Conservation (phyloP, 1,140 invertebrate species). For the Drosophila burlai region DNA sequence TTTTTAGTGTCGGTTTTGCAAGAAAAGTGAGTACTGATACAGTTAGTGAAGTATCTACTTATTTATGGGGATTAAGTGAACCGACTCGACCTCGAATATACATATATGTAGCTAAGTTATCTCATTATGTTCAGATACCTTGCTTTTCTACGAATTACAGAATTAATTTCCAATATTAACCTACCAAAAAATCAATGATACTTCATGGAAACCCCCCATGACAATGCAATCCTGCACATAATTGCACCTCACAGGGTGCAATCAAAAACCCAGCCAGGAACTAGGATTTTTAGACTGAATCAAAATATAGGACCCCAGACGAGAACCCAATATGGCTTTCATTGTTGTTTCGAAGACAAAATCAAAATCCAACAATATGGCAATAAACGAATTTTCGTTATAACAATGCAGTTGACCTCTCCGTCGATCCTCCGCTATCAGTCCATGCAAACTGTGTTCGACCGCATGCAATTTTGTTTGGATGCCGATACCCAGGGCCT, state of each 20-base stretch:
- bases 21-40: too few species aligned
- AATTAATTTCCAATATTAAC: not conserved
- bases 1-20: too few species aligned
- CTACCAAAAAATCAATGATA: not conserved
- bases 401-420: slow-evolving; percentile 49
- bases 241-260: not conserved
- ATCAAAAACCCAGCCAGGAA: not conserved
- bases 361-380: slow-evolving; percentile 67
- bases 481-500: slow-evolving; percentile 14
- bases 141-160: not conserved
- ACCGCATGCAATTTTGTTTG: slow-evolving; percentile 72
- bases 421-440: not conserved
- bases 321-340: not conserved
- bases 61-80: not conserved
- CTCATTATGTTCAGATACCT: not conserved
- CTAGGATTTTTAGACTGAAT: not conserved
- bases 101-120: not conserved
- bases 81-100: not conserved
- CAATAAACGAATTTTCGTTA: slow-evolving; percentile 73
- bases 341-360: slow-evolving; percentile 56
- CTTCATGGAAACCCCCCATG: not conserved
- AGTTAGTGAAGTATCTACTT: not conserved
- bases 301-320: not conserved
- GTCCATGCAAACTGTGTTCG: slow-evolving; percentile 48
- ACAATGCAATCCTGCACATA: slow-evolving; percentile 3